Evolutionary conservation across 2,888 invertebrate species (phyloP), one percentile per base, ranked within the genome.

Genomic region (Eurytoma adleriae): DNA sequence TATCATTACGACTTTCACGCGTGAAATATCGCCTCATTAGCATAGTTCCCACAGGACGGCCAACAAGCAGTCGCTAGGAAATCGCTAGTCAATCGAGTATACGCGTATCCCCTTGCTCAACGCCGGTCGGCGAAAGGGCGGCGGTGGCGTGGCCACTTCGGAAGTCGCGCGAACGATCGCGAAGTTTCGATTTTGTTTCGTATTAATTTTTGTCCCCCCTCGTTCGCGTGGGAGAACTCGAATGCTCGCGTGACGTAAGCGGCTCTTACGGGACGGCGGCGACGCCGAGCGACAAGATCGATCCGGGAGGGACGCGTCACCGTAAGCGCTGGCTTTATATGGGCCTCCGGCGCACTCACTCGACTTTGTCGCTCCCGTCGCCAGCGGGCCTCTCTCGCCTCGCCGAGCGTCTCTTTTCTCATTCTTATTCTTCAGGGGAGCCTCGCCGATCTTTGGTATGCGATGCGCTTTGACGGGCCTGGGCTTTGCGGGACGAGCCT

Each of bases 271-370:
- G 14, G 24, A n/a, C 67, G 27, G 56, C 56, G 56, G 20, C 48
- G 78, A 64, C 64, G 64, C 69, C 54, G 14, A 18, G 52, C 72
- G 64, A 66, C n/a, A 68, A 70, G 74, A 75, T 75, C 74, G 79
- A 79, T 75, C 70, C 54, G 48, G 18, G 67, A 62, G 48, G 40
- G 67, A 62, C 71, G 71, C 57, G 70, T 64, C 75, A 62, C 56
- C 54, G 52, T 59, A 30, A 24, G 57, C 76, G 80, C 71, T 66
- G 81, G n/a, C 81, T 81, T 81, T 81, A 81, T 81, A 81, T 78
- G 81, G 81, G 48, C 78, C 74, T 72, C 54, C 67, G 54, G 68
- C 27, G 40, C 40, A 40, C 71, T 30, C 57, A n/a, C 52, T 20
- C 20, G 10, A 57, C 40, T 48, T 24, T 10, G 30, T 24, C 73